Evolutionary conservation across 2,888 invertebrate species (phyloP).

Genomic region (Cephus pygmeus): DNA sequence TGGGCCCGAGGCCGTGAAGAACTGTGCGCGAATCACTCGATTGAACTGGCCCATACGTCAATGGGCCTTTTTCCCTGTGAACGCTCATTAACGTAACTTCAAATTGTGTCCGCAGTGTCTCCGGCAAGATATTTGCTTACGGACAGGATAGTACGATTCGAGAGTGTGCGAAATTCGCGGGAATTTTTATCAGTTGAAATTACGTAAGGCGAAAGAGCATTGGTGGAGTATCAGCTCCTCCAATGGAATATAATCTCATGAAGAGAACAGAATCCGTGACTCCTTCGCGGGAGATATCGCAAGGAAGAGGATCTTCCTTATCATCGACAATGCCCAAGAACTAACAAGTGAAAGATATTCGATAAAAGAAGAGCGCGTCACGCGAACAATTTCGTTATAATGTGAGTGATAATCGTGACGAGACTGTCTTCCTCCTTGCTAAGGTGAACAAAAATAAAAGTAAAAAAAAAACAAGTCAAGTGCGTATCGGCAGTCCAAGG

Average conservation of each 20-base stretch:
- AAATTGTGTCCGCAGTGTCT: not conserved
- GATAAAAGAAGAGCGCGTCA: conserved; percentile 6
- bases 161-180: not conserved
- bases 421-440: not conserved
- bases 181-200: not conserved
- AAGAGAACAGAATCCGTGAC: not conserved
- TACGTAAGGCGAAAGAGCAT: not conserved
- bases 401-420: not conserved
- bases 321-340: not conserved
- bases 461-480: not conserved
- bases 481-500: not conserved
- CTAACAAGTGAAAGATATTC: not conserved
- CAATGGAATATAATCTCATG: not conserved
- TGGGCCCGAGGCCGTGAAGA: conserved; percentile 15
- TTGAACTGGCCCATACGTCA: not conserved
- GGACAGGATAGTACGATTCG: not conserved
- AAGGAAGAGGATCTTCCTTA: not conserved
- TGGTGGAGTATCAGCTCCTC: not conserved
- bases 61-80: not conserved
- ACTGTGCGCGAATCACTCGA: conserved; percentile 20
- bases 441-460: not conserved
- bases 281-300: not conserved
- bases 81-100: not conserved
- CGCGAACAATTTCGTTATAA: not conserved
- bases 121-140: not conserved